Evolutionary conservation across 1,140 invertebrate species (phyloP), one percentile per base, ranked within the genome.

Genomic region (Pissodes strobi): DNA sequence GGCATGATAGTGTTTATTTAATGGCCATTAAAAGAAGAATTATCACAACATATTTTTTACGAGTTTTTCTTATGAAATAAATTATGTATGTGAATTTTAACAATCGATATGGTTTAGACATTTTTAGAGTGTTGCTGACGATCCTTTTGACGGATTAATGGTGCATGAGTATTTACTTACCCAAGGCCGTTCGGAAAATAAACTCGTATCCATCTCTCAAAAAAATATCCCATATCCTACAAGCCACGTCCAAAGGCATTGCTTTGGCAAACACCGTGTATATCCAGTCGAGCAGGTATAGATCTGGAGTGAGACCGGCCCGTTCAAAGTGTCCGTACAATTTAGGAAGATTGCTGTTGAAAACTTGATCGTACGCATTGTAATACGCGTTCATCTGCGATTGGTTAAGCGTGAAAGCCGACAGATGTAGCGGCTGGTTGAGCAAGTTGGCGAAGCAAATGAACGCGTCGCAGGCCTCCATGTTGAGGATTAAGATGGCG

Each of bases 221-320:
- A 79, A 92, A 94, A 1, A 95, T 82, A 80, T 96, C 93, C 93
- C 93, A 96, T 6, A 95, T 85, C 58, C 92, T 78, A 74, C 90
- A 92, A 1, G 90, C 90, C 53, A 94, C 86, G 79, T 96, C 93
- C 3, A 95, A 80, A 17, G 91, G 92, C 85, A 87, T 92, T 67
- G 88, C 89, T 77, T 89, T 90, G 2, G 89, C 86, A 77, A 88
- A 96, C 60, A 94, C 84, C 5, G 92, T 92, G 79, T 94, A 94
- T 48, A 95, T 83, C 93, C 93, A 95, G 79, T 96, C 93, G 66
- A 94, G 82, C 37, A 95, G 78, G 79, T 94, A 95, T 43, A 95
- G 83, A 80, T 95, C 92, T 9, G 92, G 90, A 45, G 85, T 90
- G 0, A 93, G 78, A 21, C 84, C 85, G 23, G 85, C 83, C 12